Base-by-base conservation (phyloP, 2,888 invertebrate species). In the Ophion ellenae region DNA sequence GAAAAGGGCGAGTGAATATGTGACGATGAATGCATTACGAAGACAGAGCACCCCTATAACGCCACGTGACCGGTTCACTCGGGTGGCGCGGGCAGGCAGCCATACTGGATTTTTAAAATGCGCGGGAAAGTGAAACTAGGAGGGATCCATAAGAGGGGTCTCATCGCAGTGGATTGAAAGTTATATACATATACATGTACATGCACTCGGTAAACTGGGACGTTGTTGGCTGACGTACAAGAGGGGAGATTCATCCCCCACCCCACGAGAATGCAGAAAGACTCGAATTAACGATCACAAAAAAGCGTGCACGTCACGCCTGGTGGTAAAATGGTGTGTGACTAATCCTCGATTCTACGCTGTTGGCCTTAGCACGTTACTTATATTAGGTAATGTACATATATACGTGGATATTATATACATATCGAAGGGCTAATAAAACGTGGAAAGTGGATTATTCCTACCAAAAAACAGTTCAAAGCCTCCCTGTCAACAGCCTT, bases 311-410 rank as follows among this genome's bases (percentile, higher is more conserved):
- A 82, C 93, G 94, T 93, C 94, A 94, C 93, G 94, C 92, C 93
- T 93, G 93, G 91, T 93, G 90, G 91, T 91, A 93, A 93, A 93
- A 93, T 93, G 92, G 92, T 89, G 92, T 93, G 93, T 94, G 93
- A 93, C 94, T 94, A 93, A 94, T 93, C 90, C 90, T 88, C 88
- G 89, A 90, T 90, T 90, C 90, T 90, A 87, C 89, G 87, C 88
- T 86, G 81, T 75, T 78, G 69, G 74, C 73, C 73, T 86, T 73
- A 57, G 73, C 76, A 45, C 76, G 69, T 70, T 64, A 79, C 28
- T 64, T 74, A 53, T 70, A 45, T 73, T 59, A 66, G 71, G 57
- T 74, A 66, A 82, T 84, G 75, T 74, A 84, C 77, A 32, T 75
- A 17, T 67, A 61, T 77, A 69, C 36, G 17, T 66, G 5, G 32